Conservation (phyloP, 2,113 vertebrate species). For the Ceyx cyanopectus region DNA sequence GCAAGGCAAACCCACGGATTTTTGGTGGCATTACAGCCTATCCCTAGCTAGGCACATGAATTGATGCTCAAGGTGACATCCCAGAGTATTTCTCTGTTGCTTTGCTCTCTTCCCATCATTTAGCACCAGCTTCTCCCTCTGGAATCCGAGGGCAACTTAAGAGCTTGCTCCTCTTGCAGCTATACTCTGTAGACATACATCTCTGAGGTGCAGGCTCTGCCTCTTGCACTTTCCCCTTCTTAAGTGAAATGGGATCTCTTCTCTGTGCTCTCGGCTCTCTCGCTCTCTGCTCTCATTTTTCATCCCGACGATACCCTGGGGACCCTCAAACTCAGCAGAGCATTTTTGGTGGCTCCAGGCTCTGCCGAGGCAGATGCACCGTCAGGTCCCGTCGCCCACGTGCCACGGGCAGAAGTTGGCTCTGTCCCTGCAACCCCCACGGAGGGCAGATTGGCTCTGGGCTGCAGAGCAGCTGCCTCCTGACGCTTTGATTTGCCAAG, state of each 20-base stretch:
- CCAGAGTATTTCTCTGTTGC: accelerated
- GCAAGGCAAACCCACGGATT: neutral
- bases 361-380: neutral
- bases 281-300: neutral
- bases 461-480: conserved; percentile 22
- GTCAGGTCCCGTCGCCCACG: neutral
- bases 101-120: neutral
- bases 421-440: neutral
- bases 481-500: neutral
- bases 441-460: neutral
- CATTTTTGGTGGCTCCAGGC: accelerated
- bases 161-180: neutral
- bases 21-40: neutral
- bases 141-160: neutral
- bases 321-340: neutral
- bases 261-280: neutral
- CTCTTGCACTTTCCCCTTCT: neutral
- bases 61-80: neutral
- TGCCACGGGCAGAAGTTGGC: neutral
- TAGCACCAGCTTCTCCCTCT: neutral
- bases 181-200: neutral
- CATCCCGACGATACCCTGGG: neutral
- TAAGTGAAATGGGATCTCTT: neutral
- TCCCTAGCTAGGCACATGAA: neutral
- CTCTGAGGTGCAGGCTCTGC: neutral